Conservation (phyloP, 2,888 invertebrate species). For the Alcis repandata region DNA sequence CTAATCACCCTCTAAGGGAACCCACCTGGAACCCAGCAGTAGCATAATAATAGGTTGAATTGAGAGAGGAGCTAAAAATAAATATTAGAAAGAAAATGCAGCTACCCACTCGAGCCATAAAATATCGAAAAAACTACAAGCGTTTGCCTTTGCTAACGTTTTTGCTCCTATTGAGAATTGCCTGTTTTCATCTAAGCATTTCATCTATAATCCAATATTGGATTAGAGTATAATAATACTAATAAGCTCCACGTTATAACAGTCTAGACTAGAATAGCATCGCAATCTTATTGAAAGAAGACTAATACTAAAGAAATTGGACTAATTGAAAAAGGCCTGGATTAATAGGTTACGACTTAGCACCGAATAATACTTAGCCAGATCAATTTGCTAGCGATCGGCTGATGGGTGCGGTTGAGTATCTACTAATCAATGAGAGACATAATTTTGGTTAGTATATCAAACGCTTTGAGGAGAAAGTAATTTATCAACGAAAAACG, state of each 20-base stretch:
- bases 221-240: slow-evolving; percentile 10
- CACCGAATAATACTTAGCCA: not conserved
- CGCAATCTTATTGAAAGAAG: slow-evolving; percentile 7
- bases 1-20: no score
- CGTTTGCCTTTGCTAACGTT: not conserved
- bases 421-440: not conserved
- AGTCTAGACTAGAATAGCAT: slow-evolving; percentile 15
- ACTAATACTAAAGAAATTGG: slow-evolving; percentile 10
- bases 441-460: not conserved
- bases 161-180: not conserved
- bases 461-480: no score
- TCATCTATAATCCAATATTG: slow-evolving; percentile 17
- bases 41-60: no score
- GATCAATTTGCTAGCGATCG: not conserved
- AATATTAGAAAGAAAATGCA: not conserved
- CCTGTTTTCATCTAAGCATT: not conserved
- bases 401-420: not conserved
- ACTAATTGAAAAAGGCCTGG: slow-evolving; percentile 3
- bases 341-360: slow-evolving; percentile 2
- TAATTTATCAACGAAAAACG: no score
- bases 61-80: no score
- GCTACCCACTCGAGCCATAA: not conserved
- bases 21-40: no score
- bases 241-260: slow-evolving; percentile 19
- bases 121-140: not conserved